Base-by-base conservation (phyloP, 2,888 invertebrate species). In the Drosophila meridionalis region DNA sequence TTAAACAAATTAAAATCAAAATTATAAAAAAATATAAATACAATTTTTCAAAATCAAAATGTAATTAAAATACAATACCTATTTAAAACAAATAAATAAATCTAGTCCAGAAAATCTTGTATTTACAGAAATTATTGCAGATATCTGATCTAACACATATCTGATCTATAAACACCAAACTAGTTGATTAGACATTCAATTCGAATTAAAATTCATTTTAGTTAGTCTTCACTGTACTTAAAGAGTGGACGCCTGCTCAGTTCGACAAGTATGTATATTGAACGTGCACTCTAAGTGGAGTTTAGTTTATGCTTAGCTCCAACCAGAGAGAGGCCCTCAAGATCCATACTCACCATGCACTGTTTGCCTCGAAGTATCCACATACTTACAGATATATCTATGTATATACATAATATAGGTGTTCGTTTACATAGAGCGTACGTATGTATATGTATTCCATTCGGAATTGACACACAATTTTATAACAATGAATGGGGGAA, bases 311-410 rank as follows among this genome's bases (percentile, higher is more conserved):
- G 72, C 50, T 59, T 56, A 73, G 66, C 43, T 45, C 57, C 11
- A 26, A 20, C 58, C 14, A 40, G 30, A 30, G 42, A 53, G 53
- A 28, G 40, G 34, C 42, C 30, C 20, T 32, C 55, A 30, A 56
- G 63, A 47, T 55, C 48, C 42, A 72, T 65, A 72, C 60, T 73
- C 72, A 72, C 72, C 73, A 72, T 45, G 57, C 71, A 59, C 73
- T 58, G 48, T 34, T 64, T 64, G 55, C 4, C 59, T 28, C 34
- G 6, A 11, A 47, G 36, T 30, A 58, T 9, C 12, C 47, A 53
- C 20, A 36, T 28, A 34, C 20, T 30, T 26, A 43, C 12, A 57
- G 40, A 53, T 30, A 55, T 56, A 28, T 47, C n/a, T 30, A 34
- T 7, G 11, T 47, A 26, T 42, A 4, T 42, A 20, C 30, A 40